These are phyloP conservation scores for Pangasius djambal DNA, from an alignment of 2,797 vertebrate species.

Conservation along the genomic window DNA sequence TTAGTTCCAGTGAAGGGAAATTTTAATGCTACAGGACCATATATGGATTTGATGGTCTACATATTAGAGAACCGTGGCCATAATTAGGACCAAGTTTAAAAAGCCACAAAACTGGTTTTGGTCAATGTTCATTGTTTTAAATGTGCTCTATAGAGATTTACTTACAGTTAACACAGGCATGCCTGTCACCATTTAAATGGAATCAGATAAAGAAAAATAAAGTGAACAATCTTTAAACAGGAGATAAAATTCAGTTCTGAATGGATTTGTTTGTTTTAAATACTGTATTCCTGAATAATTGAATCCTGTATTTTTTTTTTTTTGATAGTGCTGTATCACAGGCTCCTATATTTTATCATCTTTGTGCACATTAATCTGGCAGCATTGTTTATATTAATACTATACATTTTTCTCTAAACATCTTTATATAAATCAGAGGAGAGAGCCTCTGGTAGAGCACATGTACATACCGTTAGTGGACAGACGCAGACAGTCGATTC, in stretches of 20 bases:
- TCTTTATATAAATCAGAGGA: background rate
- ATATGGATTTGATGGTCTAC: background rate
- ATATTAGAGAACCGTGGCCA: background rate
- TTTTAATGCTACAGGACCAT: background rate
- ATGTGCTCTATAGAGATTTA: background rate
- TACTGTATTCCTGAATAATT: background rate
- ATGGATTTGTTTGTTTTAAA: background rate
- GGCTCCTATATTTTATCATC: too few relatives aligned
- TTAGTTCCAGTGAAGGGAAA: background rate
- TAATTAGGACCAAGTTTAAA: background rate
- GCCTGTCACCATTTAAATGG: background rate
- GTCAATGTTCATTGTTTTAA: background rate
- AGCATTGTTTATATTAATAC: background rate
- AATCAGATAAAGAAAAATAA: background rate
- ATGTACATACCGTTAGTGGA: slow-evolving; percentile 88
- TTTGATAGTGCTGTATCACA: too few relatives aligned
- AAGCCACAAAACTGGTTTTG: background rate
- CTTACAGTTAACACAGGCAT: background rate
- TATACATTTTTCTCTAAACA: too few relatives aligned
- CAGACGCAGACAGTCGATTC: slow-evolving; percentile 92
- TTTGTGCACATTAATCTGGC: background rate
- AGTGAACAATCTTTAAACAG: too few relatives aligned
- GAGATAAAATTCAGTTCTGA: background rate
- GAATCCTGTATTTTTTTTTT: background rate
- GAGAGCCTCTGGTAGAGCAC: background rate